phyloP scores from a whole-genome alignment of 2,888 invertebrate species.

The Anorthoa munda region DNA sequence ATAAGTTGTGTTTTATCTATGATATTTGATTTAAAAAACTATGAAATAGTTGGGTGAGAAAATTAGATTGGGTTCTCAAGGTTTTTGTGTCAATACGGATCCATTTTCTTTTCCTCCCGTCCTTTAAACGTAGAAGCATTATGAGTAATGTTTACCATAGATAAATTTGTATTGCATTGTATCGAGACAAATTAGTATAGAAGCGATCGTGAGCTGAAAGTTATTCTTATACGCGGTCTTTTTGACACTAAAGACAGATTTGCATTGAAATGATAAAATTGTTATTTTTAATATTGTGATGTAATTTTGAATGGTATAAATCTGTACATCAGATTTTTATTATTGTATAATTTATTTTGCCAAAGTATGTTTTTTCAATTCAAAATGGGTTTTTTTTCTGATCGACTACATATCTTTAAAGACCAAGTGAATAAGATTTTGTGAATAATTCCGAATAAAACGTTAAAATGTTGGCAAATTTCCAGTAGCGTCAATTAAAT shows the following conservation, averaged over 20 bases:
- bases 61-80: conserved; percentile 1
- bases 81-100: conserved; percentile 43
- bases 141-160: conserved; percentile 45
- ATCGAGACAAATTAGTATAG: conserved; percentile 52
- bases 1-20: neutral
- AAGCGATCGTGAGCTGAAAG: conserved; percentile 66
- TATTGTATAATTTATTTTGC: neutral
- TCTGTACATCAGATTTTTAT: neutral
- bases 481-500: neutral
- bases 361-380: neutral
- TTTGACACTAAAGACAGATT: neutral
- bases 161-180: conserved; percentile 48
- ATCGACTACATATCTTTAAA: neutral
- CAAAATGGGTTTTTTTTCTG: neutral
- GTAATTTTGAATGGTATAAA: conserved; percentile 2
- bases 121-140: conserved; percentile 57
- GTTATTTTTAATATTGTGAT: conserved; percentile 18
- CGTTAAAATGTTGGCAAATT: neutral
- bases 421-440: neutral
- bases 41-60: neutral
- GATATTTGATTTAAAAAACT: neutral
- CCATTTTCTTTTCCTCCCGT: conserved; percentile 60
- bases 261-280: neutral
- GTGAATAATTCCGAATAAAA: conserved; percentile 6
- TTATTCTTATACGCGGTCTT: conserved; percentile 48